Base-by-base conservation (phyloP, 1,140 invertebrate genomes). In the Lucilia sericata region DNA sequence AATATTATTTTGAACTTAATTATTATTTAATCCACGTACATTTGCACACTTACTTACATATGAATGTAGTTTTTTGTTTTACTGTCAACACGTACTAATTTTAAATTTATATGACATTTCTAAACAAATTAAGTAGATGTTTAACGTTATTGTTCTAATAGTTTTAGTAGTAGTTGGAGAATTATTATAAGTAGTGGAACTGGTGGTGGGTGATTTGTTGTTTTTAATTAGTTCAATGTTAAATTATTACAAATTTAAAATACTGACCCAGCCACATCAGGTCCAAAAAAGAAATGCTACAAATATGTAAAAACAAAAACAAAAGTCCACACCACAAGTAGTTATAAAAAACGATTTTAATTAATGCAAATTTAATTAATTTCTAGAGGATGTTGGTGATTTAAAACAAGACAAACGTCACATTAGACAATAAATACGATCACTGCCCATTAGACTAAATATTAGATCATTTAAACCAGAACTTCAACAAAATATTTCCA, bases 211-310 rank as follows among this genome's bases (percentile, higher is more conserved):
- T 78, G 75, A 17, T 78, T 42, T 80, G 42, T 51, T 25, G 76
- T 49, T 80, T 80, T 80, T 80, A 80, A 80, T 80, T 80, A 80
- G 76, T 51, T 80, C 76, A 80, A 80, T 80, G 76, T 25, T 80
- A 80, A 80, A 80, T 80, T 78, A 78, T 78, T 47, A 80, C 65
- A 70, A 8, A 80, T 49, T 80, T 36, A 80, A 80, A 80, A 10
- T 17, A 80, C 42, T 49, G 19, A 70, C 21, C n/a, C 49, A 42
- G 34, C 36, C 17, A 42, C 14, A n/a, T 10, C 10, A 78, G 14
- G n/a, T 47, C 13, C n/a, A 36, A 78, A 78, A 78, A 42, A 42
- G 42, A 42, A 42, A 42, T 7, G 42, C 42, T 42, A 42, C 42
- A 80, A 0, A 80, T 21, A 7, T 51, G 21, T 19, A 21, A 2